These are phyloP conservation scores for Centroberyx gerrardi DNA, from an alignment of 2,797 vertebrate genomes.

Conservation along the genomic window DNA sequence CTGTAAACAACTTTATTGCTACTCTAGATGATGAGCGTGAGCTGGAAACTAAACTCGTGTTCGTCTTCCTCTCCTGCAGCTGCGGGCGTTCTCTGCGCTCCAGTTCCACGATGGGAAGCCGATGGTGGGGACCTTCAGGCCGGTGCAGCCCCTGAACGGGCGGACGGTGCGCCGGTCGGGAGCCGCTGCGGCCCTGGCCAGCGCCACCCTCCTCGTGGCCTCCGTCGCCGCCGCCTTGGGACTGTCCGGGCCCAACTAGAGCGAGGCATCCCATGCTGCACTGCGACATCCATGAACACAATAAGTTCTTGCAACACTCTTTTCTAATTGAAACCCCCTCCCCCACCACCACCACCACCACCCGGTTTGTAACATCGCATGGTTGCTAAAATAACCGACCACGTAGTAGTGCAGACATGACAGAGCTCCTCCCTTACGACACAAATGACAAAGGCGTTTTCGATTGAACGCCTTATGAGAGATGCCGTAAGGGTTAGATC, in stretches of 20 bases:
- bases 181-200: conserved; percentile 60
- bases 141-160: conserved; percentile 78
- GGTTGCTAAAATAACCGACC: conserved; percentile 53
- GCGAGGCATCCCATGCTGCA: conserved; percentile 40
- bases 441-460: conserved; percentile 71
- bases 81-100: conserved; percentile 83
- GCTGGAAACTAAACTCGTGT: conserved; percentile 15
- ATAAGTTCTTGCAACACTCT: conserved; percentile 53
- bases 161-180: conserved; percentile 85
- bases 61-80: conserved; percentile 71
- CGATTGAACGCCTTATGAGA: conserved; percentile 54
- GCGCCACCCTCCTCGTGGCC: conserved; percentile 63
- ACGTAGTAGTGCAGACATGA: conserved; percentile 60
- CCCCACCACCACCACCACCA: no score
- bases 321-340: conserved; percentile 34
- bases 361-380: conserved; percentile 51
- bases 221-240: conserved; percentile 62
- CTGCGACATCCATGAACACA: conserved; percentile 67
- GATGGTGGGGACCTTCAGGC: conserved; percentile 89
- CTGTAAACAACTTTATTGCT: no score
- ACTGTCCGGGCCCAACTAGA: conserved; percentile 76
- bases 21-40: not conserved
- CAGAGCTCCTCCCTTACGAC: conserved; percentile 47
- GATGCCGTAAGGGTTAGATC: conserved; percentile 62
- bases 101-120: conserved; percentile 63